Base-by-base conservation (phyloP, 1,140 invertebrate species). In the Cotesia vestalis region DNA sequence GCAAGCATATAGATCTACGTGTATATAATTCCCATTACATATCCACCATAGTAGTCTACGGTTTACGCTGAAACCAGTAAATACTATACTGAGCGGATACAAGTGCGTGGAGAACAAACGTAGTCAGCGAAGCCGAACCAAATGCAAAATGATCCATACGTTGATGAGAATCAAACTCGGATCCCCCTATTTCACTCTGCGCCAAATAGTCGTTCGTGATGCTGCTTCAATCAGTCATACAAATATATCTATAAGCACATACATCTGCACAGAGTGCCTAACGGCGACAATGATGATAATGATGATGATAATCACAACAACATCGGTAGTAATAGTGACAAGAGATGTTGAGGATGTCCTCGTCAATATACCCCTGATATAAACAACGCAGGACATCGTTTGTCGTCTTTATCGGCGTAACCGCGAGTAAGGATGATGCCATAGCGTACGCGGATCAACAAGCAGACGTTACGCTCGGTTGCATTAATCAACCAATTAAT, bases 401-500 rank as follows among this genome's bases (percentile, higher is more conserved):
- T 9, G 40, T 46, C 40, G 40, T 46, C 40, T 46, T 46, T 34
- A 72, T 72, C 60, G 35, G 34, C 34, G 40, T 36, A 38, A 14
- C 17, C 35, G 36, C 70, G 52, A 66, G 59, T 72, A 66, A 73
- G 8, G 59, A 38, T 62, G 60, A 35, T 64, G 62, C 17, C 17
- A 60, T 52, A 57, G 60, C 64, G 61, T 71, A 4, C 69, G 46
- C 70, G 73, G 69, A 72, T 74, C 71, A 76, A 73, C 69, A 64
- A 76, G 71, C 79, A 80, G 76, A 79, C 79, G 78, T 81, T 82
- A 73, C 79, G 80, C 78, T 74, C 76, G 77, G 75, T 69, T 75
- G 78, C 80, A 81, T 80, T 80, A 78, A 80, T 81, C 75, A 71
- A 77, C 75, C 74, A 76, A 82, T 80, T 80, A 79, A 81, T 83